phyloP scores from a whole-genome alignment of 2,888 invertebrate species.

The Tipula lateralis region DNA sequence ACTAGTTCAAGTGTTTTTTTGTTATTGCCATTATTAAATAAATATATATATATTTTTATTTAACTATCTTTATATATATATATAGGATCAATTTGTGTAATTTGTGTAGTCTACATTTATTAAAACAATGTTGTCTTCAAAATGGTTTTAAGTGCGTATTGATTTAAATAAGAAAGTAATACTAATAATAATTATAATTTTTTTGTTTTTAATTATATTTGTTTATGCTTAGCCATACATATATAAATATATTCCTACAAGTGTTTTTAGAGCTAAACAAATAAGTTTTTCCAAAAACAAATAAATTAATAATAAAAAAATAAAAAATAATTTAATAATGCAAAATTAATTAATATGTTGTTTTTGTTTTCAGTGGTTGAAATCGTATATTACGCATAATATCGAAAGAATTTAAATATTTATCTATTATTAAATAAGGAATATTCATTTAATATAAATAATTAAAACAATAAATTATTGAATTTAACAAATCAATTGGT shows the following conservation, averaged over 20 bases:
- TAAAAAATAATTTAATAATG: background rate
- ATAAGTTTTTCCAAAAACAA: background rate
- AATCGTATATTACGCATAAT: background rate
- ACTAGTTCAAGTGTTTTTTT: background rate
- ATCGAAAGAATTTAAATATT: background rate
- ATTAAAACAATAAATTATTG: background rate
- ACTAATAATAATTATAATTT: background rate
- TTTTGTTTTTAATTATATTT: background rate
- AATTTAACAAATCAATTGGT: background rate
- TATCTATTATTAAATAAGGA: background rate
- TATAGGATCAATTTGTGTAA: background rate
- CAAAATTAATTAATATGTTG: background rate
- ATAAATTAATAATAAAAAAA: background rate
- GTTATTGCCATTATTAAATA: background rate
- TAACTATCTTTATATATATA: background rate
- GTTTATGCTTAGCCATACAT: background rate
- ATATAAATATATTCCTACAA: constrained; percentile 13
- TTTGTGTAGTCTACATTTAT: background rate
- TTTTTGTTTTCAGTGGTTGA: background rate
- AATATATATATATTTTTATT: background rate
- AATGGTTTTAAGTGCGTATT: background rate
- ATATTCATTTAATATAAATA: background rate
- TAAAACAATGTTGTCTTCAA: background rate
- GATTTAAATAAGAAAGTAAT: background rate
- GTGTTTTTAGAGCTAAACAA: background rate